Percentiles rank a stretch among this genome's conserved stretches.
phyloP scores from a whole-genome alignment of 2,888 invertebrate genomes.

The Amphipoea lucens region DNA sequence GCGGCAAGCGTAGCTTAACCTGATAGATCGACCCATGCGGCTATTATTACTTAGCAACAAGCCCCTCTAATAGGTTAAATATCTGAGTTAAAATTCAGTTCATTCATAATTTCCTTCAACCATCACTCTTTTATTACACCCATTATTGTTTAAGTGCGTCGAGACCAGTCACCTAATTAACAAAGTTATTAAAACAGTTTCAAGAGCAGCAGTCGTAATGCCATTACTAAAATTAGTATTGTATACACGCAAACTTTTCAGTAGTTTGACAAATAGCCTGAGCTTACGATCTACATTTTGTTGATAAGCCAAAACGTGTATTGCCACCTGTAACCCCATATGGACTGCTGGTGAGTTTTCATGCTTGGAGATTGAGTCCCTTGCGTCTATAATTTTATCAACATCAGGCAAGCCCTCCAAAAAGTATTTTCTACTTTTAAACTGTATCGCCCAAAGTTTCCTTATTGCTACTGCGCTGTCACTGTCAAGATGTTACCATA shows the following conservation, averaged over 20 bases:
- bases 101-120: conserved; percentile 23
- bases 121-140: conserved; percentile 25
- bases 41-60: no score
- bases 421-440: neutral
- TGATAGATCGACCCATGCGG: no score
- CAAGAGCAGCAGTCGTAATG: conserved; percentile 25
- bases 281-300: neutral
- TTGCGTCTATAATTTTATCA: neutral
- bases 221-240: conserved; percentile 54
- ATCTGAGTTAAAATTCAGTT: neutral
- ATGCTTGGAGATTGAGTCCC: neutral
- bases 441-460: neutral
- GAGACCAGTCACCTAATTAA: conserved; percentile 46
- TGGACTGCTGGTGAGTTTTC: neutral
- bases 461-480: neutral
- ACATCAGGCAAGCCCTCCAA: neutral
- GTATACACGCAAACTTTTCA: conserved; percentile 33
- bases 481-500: neutral
- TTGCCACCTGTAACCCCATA: neutral
- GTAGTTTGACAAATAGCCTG: conserved; percentile 5
- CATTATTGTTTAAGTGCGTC: conserved; percentile 41
- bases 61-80: neutral
- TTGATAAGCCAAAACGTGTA: neutral
- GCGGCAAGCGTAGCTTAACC: no score
- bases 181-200: conserved; percentile 45